Conservation (phyloP, 1,140 invertebrate species). For the Sinonovacula constricta region DNA sequence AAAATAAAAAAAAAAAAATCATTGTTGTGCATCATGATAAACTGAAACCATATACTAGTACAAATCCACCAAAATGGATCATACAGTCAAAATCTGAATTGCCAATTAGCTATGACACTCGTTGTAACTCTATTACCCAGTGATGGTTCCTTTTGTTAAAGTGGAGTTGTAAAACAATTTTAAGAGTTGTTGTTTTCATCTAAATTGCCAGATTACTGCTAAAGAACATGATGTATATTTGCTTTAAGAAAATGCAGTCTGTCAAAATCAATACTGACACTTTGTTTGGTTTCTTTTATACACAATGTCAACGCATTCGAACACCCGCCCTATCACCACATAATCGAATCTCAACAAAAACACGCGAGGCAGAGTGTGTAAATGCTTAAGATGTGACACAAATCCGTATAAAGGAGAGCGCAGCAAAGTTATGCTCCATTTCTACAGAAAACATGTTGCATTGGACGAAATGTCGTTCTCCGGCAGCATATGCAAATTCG, state of each 20-base stretch:
- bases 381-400: neutral
- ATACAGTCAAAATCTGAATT: neutral
- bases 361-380: constrained; percentile 10
- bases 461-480: constrained; percentile 20
- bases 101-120: neutral
- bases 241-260: neutral
- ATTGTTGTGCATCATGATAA: constrained; percentile 27
- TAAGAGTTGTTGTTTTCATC: neutral
- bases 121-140: neutral
- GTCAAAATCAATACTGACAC: neutral
- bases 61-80: constrained; percentile 8
- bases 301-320: neutral
- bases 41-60: constrained; percentile 2
- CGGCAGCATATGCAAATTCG: constrained; percentile 26
- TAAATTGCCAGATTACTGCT: neutral
- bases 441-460: constrained; percentile 21
- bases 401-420: constrained; percentile 13
- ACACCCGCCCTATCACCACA: constrained; percentile 1
- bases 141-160: neutral
- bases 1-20: neutral
- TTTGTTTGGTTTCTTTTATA: constrained; percentile 5
- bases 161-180: neutral
- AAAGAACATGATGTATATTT: neutral
- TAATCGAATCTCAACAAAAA: neutral
- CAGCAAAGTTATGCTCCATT: constrained; percentile 2